Evolutionary conservation across 1,140 invertebrate genomes (phyloP), one percentile per base, ranked within the genome.

Genomic region (Drosophila yakuba): DNA sequence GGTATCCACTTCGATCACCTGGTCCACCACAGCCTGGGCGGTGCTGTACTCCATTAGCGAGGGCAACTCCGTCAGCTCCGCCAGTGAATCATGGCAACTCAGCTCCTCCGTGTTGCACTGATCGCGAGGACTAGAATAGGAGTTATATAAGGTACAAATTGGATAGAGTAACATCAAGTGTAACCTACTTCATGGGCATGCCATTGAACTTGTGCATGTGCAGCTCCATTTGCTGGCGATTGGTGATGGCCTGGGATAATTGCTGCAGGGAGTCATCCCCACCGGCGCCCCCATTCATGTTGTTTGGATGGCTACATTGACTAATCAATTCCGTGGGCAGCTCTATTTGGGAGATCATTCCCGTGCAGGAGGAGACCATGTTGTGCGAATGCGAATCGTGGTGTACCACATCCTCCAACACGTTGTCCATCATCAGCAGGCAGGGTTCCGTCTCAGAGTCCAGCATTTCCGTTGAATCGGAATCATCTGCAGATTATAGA

Each of bases 381-480:
- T 95, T 95, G 60, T 95, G 95, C 39, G 95, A 94, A 90, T 95
- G 94, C 12, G 94, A 94, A 63, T 95, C 95, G 2, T 93, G 94
- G 41, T 95, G 91, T 3, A 94, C 92, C 28, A 95, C 95, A 85
- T 95, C 95, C 89, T 95, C 95, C 36, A 95, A 62, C 7, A 95
- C 95, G 71, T 94, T 95, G 83, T 96, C 96, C 93, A 96, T 96
- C 94, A 96, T 96, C 20, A 86, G 66, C 23, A 96, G 92, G 77
- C 95, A 96, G 6, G 96, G 96, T 82, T 96, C 96, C 0, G 96
- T 96, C 93, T 96, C 96, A 3, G 95, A 96, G 91, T 96, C 95
- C 11, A 96, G 93, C 81, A 96, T 93, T 75, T 96, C 95, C 3
- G 95, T 94, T 43, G 95, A 96, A 80, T 95, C 93, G 3, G 92